These are phyloP conservation scores for Caenorhabditis tropicalis DNA, from an alignment of 1,140 invertebrate species.

Conservation along the genomic window DNA sequence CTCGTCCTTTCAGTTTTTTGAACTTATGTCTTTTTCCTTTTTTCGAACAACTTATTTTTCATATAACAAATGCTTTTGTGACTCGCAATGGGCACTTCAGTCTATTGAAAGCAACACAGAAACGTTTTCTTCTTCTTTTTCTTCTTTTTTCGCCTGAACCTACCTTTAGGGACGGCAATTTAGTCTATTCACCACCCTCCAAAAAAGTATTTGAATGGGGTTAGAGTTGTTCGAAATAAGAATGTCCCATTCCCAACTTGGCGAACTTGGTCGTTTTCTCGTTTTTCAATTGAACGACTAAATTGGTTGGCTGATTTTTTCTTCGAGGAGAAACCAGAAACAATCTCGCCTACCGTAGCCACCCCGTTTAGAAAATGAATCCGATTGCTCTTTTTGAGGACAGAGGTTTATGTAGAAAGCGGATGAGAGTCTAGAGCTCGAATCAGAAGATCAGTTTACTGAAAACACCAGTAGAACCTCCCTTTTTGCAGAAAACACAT, in stretches of 20 bases:
- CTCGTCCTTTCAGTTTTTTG: background rate
- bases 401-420: too few relatives aligned
- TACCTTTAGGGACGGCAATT: background rate
- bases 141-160: background rate
- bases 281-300: too few relatives aligned
- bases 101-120: constrained; percentile 5
- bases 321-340: too few relatives aligned
- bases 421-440: too few relatives aligned
- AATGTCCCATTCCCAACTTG: background rate
- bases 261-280: background rate
- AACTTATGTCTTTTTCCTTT: background rate
- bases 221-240: background rate
- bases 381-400: too few relatives aligned
- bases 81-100: constrained; percentile 8
- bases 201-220: background rate
- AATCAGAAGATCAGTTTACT: too few relatives aligned
- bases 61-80: background rate
- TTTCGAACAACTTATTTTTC: background rate
- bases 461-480: too few relatives aligned
- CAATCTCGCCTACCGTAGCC: too few relatives aligned
- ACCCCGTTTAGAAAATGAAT: too few relatives aligned
- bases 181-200: background rate
- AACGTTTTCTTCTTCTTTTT: background rate
- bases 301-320: too few relatives aligned
- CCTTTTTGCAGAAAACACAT: too few relatives aligned